A percentile compares a stretch with the other conserved stretches of the same genome.
These are phyloP conservation scores for Tethea ocularis DNA, from an alignment of 2,888 invertebrate genomes.

Conservation along the genomic window DNA sequence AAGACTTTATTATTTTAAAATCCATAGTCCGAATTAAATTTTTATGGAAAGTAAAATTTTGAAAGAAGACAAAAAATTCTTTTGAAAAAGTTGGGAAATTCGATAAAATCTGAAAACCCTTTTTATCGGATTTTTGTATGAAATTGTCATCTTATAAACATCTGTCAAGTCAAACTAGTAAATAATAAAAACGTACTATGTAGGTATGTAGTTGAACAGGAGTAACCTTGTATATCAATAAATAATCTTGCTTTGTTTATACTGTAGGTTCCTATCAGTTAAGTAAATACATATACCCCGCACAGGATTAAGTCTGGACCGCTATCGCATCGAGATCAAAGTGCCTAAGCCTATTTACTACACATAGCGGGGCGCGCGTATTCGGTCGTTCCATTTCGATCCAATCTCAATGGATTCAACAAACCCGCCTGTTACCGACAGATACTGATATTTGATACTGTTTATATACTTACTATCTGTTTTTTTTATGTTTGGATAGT, in stretches of 20 bases:
- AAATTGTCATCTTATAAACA: no score
- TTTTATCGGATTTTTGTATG: no score
- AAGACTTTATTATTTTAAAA: no score
- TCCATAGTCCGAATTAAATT: no score
- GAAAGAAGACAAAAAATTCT: no score
- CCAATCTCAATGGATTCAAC: constrained; percentile 14
- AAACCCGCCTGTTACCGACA: constrained; percentile 7
- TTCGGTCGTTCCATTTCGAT: constrained; percentile 11
- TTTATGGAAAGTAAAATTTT: no score
- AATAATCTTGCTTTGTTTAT: background rate
- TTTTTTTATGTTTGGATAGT: no score
- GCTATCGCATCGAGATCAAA: constrained; percentile 12
- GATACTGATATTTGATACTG: constrained; percentile 2
- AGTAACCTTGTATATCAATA: background rate
- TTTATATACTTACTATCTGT: background rate
- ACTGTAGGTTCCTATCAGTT: background rate
- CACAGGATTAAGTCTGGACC: constrained; percentile 5
- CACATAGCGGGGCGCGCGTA: constrained; percentile 10
- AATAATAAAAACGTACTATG: no score
- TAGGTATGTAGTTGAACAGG: background rate
- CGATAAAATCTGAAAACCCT: no score
- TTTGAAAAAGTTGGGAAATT: no score
- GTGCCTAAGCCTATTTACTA: constrained; percentile 13
- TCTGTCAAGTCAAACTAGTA: no score
- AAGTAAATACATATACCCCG: constrained; percentile 6